Conservation (phyloP, 1,140 invertebrate species). For the Drosophila kohkoa region DNA sequence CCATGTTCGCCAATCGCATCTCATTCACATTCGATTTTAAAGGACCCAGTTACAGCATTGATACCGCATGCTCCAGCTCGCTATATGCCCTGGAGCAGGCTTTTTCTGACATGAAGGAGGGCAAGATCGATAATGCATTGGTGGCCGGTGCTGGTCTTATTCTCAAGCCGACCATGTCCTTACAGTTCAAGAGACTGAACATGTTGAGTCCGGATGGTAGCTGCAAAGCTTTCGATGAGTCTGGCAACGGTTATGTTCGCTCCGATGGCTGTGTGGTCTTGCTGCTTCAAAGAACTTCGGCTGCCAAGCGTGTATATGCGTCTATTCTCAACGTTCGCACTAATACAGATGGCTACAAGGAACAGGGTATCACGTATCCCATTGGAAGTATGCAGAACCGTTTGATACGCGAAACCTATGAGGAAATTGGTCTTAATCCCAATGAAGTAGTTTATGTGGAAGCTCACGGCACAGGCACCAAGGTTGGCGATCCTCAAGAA, state of each 20-base stretch:
- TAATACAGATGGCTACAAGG: conserved; percentile 96
- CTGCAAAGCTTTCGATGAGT: conserved; percentile 97
- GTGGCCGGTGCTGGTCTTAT: conserved; percentile 94
- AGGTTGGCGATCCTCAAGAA: conserved; percentile 98
- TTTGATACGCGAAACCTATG: conserved; percentile 94
- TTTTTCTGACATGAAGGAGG: conserved; percentile 91
- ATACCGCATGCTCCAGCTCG: conserved; percentile 98
- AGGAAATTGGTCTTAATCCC: conserved; percentile 92
- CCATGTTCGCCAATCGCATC: conserved; percentile 98
- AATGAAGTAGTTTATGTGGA: conserved; percentile 94
- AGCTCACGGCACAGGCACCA: conserved; percentile 98
- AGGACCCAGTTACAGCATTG: conserved; percentile 95
- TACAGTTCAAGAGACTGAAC: conserved; percentile 96
- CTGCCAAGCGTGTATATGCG: conserved; percentile 93
- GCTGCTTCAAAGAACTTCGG: conserved; percentile 91
- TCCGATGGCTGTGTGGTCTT: conserved; percentile 94
- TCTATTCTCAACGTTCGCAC: conserved; percentile 93
- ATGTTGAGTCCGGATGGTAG: conserved; percentile 95
- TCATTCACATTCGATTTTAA: conserved; percentile 97
- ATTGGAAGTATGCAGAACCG: conserved; percentile 93
- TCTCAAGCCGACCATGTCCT: conserved; percentile 93
- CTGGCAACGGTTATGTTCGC: conserved; percentile 96
- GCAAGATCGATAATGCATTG: conserved; percentile 96
- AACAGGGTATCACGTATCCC: conserved; percentile 96
- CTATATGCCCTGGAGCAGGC: conserved; percentile 95